Conservation (phyloP, 2,113 vertebrate species). For the Tyto alba region DNA sequence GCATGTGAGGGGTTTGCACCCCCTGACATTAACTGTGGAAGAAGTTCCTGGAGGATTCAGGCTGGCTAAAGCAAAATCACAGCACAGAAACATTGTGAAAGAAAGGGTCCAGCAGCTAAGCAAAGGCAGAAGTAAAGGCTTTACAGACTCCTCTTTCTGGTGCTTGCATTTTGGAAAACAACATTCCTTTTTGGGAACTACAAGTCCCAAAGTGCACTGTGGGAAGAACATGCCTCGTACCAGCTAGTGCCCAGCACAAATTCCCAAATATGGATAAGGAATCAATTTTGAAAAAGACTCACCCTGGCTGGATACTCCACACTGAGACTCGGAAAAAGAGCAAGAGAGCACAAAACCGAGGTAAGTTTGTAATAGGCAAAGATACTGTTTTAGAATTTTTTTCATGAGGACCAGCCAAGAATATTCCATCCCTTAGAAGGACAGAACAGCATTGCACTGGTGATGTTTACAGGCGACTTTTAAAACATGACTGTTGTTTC, state of each 20-base stretch:
- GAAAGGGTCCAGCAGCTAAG: not conserved
- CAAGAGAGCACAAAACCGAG: not conserved
- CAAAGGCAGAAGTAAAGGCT: not conserved
- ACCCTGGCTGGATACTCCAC: not conserved
- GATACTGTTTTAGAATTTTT: not conserved
- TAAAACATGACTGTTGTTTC: not conserved
- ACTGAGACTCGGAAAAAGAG: not conserved
- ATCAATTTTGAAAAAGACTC: conserved; percentile 61
- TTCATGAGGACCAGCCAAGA: not conserved
- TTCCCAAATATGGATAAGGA: conserved; percentile 77
- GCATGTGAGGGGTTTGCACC: accelerated
- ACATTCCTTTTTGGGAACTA: conserved; percentile 53
- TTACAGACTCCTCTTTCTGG: not conserved
- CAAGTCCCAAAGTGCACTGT: conserved; percentile 62
- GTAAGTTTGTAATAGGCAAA: conserved; percentile 27
- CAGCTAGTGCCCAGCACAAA: conserved; percentile 59
- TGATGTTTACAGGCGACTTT: not conserved
- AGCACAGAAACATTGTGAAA: not conserved
- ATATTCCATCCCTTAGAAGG: not conserved
- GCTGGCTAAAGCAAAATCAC: not conserved
- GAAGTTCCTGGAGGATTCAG: not conserved
- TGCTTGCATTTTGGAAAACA: conserved; percentile 10
- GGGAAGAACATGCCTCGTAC: conserved; percentile 16
- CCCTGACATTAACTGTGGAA: not conserved
- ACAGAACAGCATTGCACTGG: not conserved